Conservation (phyloP, 2,797 vertebrate species). For the Urosaurus nigricauda region DNA sequence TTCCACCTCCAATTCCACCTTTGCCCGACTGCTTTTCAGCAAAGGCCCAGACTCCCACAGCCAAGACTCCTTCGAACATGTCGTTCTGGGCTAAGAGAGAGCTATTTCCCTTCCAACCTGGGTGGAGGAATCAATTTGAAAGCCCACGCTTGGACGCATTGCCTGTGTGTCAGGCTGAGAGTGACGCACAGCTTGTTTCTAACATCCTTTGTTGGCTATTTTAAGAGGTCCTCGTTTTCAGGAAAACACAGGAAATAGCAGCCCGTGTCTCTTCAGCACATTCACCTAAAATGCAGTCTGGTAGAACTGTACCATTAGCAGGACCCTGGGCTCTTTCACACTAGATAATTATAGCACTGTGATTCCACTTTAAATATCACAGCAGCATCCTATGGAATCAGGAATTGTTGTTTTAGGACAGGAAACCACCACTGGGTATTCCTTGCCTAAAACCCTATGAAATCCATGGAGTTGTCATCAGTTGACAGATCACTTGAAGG, state of each 20-base stretch:
- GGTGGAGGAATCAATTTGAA: slow-evolving; percentile 15
- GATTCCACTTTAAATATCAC: no score
- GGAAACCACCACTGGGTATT: no score
- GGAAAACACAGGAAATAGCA: slow-evolving; percentile 34
- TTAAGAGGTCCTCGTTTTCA: slow-evolving; percentile 33
- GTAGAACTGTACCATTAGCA: background rate
- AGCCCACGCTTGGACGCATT: background rate
- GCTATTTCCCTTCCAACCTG: background rate
- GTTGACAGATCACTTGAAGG: no score
- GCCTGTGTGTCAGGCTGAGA: slow-evolving; percentile 13
- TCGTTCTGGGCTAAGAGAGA: background rate
- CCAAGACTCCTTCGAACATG: background rate
- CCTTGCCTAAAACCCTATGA: no score
- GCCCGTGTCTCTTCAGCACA: background rate
- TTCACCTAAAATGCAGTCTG: background rate
- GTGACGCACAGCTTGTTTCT: slow-evolving; percentile 37
- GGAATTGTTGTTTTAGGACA: no score
- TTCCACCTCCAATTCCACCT: background rate
- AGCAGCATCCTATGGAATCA: no score
- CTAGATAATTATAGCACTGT: no score
- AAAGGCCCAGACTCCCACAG: background rate
- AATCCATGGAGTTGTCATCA: no score
- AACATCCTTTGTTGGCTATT: slow-evolving; percentile 47
- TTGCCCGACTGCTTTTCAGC: background rate
- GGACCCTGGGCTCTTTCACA: no score